Percentiles rank a stretch among this genome's conserved stretches.
Conservation (phyloP, 2,797 vertebrate genomes). For the Cyclopterus lumpus region DNA sequence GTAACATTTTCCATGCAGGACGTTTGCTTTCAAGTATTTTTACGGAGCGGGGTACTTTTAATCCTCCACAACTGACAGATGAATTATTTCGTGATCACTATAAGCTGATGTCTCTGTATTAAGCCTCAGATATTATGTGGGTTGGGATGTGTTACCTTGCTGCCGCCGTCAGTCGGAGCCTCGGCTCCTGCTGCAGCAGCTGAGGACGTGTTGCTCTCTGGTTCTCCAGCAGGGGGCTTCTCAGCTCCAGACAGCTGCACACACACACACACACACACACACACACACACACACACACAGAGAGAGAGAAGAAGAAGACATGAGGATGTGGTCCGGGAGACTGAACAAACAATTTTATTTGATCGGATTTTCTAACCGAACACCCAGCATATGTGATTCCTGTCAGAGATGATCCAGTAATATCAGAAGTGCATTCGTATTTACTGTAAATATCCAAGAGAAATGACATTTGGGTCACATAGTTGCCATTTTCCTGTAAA, state of each 20-base stretch:
- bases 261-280: slow-evolving; percentile 16
- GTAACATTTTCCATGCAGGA: neutral
- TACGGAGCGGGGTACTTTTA: neutral
- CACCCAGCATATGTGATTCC: neutral
- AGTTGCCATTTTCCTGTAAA: neutral
- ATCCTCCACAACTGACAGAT: neutral
- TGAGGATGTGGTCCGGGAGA: neutral
- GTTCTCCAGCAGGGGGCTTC: slow-evolving; percentile 80
- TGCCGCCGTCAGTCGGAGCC: slow-evolving; percentile 79
- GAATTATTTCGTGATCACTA: neutral
- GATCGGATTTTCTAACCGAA: neutral
- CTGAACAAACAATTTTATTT: neutral
- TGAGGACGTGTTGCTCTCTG: slow-evolving; percentile 73
- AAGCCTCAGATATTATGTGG: neutral
- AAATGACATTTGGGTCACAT: neutral
- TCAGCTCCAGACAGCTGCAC: slow-evolving; percentile 73
- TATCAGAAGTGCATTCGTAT: neutral
- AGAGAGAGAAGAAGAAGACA: neutral
- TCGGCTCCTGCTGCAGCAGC: slow-evolving; percentile 68
- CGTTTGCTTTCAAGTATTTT: neutral
- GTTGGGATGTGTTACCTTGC: slow-evolving; percentile 74
- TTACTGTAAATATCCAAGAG: neutral
- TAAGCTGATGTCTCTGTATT: neutral
- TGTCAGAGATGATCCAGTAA: neutral
- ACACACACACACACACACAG: neutral